Percentiles rank a stretch among this genome's conserved stretches.
Evolutionary conservation across 1,140 invertebrate species (phyloP).

Genomic region (Ephestia elutella): DNA sequence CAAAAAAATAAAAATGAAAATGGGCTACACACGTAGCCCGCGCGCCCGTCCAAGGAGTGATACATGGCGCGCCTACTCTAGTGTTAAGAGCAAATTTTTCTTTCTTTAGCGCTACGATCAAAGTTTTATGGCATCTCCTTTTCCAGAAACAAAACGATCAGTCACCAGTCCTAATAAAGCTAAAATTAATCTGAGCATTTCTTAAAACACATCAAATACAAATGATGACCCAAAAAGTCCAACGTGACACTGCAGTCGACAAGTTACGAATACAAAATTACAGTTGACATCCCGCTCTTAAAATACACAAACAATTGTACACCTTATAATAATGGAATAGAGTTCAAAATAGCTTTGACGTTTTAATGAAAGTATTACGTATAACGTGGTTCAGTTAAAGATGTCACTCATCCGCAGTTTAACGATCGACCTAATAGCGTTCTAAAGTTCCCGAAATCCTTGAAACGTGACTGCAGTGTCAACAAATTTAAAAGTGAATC

Average conservation of each 20-base stretch:
- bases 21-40: too few relatives aligned
- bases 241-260: slow-evolving; percentile 52
- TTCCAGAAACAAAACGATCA: slow-evolving; percentile 2
- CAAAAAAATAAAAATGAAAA: too few relatives aligned
- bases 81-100: too few relatives aligned
- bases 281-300: slow-evolving; percentile 8
- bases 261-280: slow-evolving; percentile 45
- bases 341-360: slow-evolving; percentile 9
- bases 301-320: slow-evolving; percentile 1
- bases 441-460: slow-evolving; percentile 71
- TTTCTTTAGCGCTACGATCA: too few relatives aligned
- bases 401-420: slow-evolving; percentile 72
- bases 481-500: slow-evolving; percentile 68
- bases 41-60: too few relatives aligned
- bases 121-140: neutral
- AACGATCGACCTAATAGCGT: slow-evolving; percentile 70
- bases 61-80: too few relatives aligned
- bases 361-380: slow-evolving; percentile 4
- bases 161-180: slow-evolving; percentile 42
- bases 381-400: slow-evolving; percentile 46
- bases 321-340: slow-evolving; percentile 18
- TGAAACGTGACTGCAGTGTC: slow-evolving; percentile 65
- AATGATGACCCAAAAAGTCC: slow-evolving; percentile 60
- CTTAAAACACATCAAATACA: slow-evolving; percentile 58
- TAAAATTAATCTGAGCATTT: slow-evolving; percentile 55